These are phyloP conservation scores for Chrysaora quinquecirrha DNA, from an alignment of 30 jellyfish, hydroid and myxozoan genomes.

Conservation along the genomic window DNA sequence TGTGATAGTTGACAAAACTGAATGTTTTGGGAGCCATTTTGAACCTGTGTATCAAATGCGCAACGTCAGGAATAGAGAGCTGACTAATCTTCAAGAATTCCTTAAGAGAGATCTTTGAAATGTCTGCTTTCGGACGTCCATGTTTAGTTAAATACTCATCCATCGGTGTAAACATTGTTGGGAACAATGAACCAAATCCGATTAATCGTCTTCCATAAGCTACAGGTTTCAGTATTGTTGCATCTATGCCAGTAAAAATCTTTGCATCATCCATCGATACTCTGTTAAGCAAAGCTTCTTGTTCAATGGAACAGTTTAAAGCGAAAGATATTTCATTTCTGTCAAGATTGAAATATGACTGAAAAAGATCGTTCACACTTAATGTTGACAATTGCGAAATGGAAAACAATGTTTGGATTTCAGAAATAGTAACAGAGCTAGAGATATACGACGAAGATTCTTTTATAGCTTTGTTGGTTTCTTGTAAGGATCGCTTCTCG, in stretches of 20 bases:
- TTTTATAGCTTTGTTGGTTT: slow-evolving; percentile 17
- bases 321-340: slow-evolving; percentile 16
- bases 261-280: slow-evolving; percentile 29
- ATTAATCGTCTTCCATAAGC: slow-evolving; percentile 18
- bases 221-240: not conserved
- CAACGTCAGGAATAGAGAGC: not conserved
- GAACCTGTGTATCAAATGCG: not conserved
- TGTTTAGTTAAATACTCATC: slow-evolving; percentile 1
- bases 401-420: slow-evolving; percentile 16
- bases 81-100: not conserved
- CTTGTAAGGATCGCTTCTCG: not conserved
- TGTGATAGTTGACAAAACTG: slow-evolving; percentile 10
- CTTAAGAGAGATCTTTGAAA: not conserved
- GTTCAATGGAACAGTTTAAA: slow-evolving; percentile 1
- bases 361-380: not conserved
- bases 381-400: not conserved
- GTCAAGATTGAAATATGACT: not conserved
- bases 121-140: slow-evolving; percentile 1
- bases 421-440: slow-evolving; percentile 8
- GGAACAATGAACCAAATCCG: slow-evolving; percentile 2
- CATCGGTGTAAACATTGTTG: slow-evolving; percentile 25
- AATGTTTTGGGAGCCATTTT: slow-evolving; percentile 17
- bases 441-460: slow-evolving; percentile 15
- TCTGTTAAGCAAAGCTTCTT: slow-evolving; percentile 33
- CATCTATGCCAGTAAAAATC: slow-evolving; percentile 15